Conservation (phyloP, 2,113 vertebrate species). For the Hippotragus niger region DNA sequence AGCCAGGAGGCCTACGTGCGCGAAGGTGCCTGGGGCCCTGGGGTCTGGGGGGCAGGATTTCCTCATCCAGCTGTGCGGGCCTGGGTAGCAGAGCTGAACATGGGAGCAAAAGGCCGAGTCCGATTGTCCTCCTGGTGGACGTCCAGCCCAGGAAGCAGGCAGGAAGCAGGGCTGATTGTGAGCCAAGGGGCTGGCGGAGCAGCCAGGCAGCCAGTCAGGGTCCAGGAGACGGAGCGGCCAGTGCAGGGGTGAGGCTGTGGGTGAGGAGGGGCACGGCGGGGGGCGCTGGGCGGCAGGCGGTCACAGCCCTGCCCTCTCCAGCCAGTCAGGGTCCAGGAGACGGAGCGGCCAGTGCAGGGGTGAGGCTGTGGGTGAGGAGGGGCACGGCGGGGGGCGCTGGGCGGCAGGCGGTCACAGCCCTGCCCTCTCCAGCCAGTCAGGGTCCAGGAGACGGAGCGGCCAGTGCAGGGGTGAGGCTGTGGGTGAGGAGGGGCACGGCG, state of each 20-base stretch:
- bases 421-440: background rate
- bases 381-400: rapidly evolving
- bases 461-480: background rate
- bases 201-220: background rate
- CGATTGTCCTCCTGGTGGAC: background rate
- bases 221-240: background rate
- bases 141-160: background rate
- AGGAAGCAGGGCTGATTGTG: background rate
- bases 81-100: background rate
- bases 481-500: background rate
- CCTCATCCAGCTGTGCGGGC: background rate
- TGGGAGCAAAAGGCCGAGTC: background rate
- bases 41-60: background rate
- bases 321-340: background rate
- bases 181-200: background rate
- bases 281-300: background rate
- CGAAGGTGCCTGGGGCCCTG: background rate
- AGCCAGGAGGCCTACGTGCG: background rate
- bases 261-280: background rate
- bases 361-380: background rate
- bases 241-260: background rate
- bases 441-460: background rate
- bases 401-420: background rate
- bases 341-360: background rate
- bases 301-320: background rate